A percentile compares a stretch with the other conserved stretches of the same genome.
Evolutionary conservation across 2,797 vertebrate genomes (phyloP).

Genomic region (Salmo trutta): DNA sequence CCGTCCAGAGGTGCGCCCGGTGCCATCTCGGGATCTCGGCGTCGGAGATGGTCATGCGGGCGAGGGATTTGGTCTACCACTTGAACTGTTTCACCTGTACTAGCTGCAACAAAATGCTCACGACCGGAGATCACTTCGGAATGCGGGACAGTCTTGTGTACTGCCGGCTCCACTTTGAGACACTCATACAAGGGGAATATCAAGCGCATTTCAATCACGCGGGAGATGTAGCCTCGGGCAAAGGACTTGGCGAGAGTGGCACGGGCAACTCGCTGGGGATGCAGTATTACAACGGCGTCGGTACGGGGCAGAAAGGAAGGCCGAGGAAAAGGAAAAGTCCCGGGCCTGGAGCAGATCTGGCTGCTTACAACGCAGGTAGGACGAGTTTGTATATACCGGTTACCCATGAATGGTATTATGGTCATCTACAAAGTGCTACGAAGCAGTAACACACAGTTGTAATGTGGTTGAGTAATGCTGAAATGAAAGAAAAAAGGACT

Average conservation of each 20-base stretch:
- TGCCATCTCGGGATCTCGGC: conserved; percentile 90
- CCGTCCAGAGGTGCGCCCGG: conserved; percentile 87
- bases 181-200: conserved; percentile 87
- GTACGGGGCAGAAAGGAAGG: conserved; percentile 87
- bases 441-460: neutral
- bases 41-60: conserved; percentile 91
- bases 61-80: conserved; percentile 88
- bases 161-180: conserved; percentile 89
- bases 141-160: conserved; percentile 92
- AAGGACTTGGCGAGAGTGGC: conserved; percentile 66
- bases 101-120: conserved; percentile 89
- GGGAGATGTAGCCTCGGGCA: conserved; percentile 80
- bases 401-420: neutral
- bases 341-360: conserved; percentile 82
- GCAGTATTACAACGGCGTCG: conserved; percentile 87
- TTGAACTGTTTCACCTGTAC: conserved; percentile 90
- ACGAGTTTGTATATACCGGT: neutral
- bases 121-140: conserved; percentile 89
- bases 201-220: conserved; percentile 85
- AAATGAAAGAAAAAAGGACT: neutral
- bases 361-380: conserved; percentile 88
- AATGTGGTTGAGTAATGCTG: neutral
- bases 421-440: neutral
- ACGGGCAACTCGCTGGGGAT: conserved; percentile 80
- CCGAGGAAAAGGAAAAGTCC: conserved; percentile 88